Conservation (phyloP, 1,140 invertebrate species). For the Neodiprion lecontei region DNA sequence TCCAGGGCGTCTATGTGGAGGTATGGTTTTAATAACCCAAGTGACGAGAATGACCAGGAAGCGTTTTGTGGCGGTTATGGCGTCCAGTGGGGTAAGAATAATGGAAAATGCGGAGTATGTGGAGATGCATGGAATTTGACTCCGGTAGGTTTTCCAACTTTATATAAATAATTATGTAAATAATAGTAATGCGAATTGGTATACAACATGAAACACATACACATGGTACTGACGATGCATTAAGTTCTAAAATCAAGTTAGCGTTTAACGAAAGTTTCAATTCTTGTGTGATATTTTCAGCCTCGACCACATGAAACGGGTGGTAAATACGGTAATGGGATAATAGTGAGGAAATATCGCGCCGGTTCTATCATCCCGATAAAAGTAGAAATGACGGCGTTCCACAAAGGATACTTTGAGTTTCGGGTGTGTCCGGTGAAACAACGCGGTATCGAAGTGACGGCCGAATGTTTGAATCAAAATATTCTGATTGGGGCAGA, state of each 20-base stretch:
- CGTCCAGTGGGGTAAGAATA: slow-evolving; percentile 60
- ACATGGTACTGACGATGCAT: not conserved
- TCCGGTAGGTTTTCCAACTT: slow-evolving; percentile 44
- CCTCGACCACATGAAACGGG: slow-evolving; percentile 84
- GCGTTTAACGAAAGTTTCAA: not conserved
- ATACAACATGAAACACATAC: too few species aligned
- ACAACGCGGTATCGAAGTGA: slow-evolving; percentile 62
- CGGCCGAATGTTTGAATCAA: slow-evolving; percentile 79
- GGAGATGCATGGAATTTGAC: slow-evolving; percentile 82
- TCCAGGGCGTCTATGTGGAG: slow-evolving; percentile 85
- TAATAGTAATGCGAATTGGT: too few species aligned
- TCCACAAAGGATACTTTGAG: slow-evolving; percentile 86
- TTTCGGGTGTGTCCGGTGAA: slow-evolving; percentile 81
- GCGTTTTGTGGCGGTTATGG: not conserved
- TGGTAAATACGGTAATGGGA: slow-evolving; percentile 80
- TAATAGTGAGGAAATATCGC: slow-evolving; percentile 80
- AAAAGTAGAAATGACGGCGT: slow-evolving; percentile 79
- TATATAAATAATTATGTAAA: too few species aligned
- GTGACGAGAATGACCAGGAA: slow-evolving; percentile 47
- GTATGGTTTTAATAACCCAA: slow-evolving; percentile 69
- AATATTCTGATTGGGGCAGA: slow-evolving; percentile 69
- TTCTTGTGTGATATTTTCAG: slow-evolving; percentile 43
- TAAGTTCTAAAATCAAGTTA: too few species aligned
- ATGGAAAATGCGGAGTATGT: slow-evolving; percentile 87
- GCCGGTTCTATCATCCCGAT: slow-evolving; percentile 73